Base-by-base conservation (phyloP, 2,797 vertebrate genomes). In the Anabas testudineus region DNA sequence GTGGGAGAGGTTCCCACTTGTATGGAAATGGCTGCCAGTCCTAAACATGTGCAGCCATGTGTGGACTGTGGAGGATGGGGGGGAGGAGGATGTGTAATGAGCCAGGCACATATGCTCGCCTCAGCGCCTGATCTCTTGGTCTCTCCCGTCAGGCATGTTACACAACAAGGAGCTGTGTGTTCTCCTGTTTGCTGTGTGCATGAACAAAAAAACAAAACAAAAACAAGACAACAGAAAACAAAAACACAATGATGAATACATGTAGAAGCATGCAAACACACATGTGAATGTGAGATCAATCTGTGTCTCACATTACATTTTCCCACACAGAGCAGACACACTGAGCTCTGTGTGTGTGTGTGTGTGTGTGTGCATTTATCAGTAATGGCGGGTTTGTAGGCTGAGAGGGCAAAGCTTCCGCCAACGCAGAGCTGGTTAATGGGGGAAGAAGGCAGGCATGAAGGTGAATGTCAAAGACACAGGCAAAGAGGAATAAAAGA, bases 111-210 rank as follows among this genome's bases (percentile, higher is more conserved):
- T 90, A 85, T 84, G 90, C 83, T 91, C 76, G 87, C 88, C 85
- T 90, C 91, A 80, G 80, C 84, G 88, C 82, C 88, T 89, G 91
- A 91, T 91, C 90, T 89, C 90, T 83, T 88, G 90, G 87, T 90
- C 86, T 89, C 86, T 82, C 84, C 88, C 87, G 74, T 87, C 88
- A 91, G 89, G 88, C 89, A 86, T 90, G 85, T 87, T 90, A 86
- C 88, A 85, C 88, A 85, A 91, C 86, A 83, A 58, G 63, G 78
- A 78, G 80, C 86, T 62, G 72, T 62, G 63, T 77, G 74, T 63
- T 81, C 67, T 69, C 53, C 52, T 53, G 66, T 81, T 77, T 74
- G 62, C 70, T 48, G 64, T 37, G 62, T 68, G 59, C 56, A 19
- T 37, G 37, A 18, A 19, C 13, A 32, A 28, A 39, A 34, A 36